Base-by-base conservation (phyloP, 2,888 invertebrate genomes). In the Eristalinus sepulchralis region DNA sequence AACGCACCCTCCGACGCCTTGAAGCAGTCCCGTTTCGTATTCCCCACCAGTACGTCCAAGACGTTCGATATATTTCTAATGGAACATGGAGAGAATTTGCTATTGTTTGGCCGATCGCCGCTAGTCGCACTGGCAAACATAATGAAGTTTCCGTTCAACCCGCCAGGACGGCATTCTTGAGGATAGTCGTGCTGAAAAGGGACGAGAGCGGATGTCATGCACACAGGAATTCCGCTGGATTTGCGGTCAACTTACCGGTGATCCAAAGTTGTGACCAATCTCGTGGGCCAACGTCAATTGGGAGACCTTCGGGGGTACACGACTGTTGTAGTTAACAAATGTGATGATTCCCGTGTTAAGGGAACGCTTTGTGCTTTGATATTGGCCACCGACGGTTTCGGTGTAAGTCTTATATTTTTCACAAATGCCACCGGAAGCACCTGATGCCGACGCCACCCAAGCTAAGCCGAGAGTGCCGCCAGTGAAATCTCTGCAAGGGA, bases 101-200 rank as follows among this genome's bases (percentile, higher is more conserved):
- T 98, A 93, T 99, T 99, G 94, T 99, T 99, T 10, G 97, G 97
- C 73, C 98, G 95, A 94, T 99, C 99, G 68, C 99, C 99, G 87
- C 98, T 98, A 0, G 99, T 99, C 9, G 99, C 99, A 67, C 98
- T 98, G 17, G 99, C 98, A 93, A 99, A 99, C 99, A 99, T 99
- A 90, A 99, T 99, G 93, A 95, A 99, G 94, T 99, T 99, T 77
- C 99, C 99, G 88, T 95, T 95, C 39, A 96, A 94, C 9, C 98
- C 97, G 80, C 98, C 98, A 0, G 98, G 97, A 84, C 98, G 95
- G 92, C 97, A 97, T 90, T 97, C 97, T 22, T 95, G 95, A 0
- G 98, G 98, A 93, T 96, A 98, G 93, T 99, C 98, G 93, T 99
- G 98, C 98, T 98, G 93, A 90, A 86, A 88, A 89, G 24, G 57